These are phyloP conservation scores for Drosophila kikkawai DNA, from an alignment of 1,140 invertebrate species.

Conservation along the genomic window DNA sequence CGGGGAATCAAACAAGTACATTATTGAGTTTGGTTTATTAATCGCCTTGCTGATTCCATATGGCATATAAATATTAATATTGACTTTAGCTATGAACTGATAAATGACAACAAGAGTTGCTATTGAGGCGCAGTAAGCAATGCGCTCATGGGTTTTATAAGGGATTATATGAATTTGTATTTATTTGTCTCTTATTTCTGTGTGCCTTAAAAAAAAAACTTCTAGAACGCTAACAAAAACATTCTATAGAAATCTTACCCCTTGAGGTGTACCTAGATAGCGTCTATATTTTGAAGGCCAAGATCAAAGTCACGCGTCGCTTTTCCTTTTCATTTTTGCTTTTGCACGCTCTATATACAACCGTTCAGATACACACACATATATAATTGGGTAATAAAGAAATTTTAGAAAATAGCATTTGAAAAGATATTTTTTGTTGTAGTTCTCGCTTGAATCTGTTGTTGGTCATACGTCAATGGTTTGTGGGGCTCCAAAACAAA, in stretches of 20 bases:
- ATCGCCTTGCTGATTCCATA: constrained; percentile 5
- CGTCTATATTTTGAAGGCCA: constrained; percentile 70
- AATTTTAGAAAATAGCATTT: constrained; percentile 41
- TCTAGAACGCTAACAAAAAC: neutral
- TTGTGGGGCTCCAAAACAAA: constrained; percentile 13
- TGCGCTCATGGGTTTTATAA: neutral
- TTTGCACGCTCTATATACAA: constrained; percentile 38
- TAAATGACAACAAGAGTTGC: neutral
- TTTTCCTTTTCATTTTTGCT: constrained; percentile 19
- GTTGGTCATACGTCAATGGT: constrained; percentile 51
- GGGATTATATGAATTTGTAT: neutral
- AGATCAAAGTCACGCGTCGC: constrained; percentile 75
- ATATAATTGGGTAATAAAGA: constrained; percentile 25
- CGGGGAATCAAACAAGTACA: neutral
- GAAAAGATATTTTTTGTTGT: constrained; percentile 26
- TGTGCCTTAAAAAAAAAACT: neutral
- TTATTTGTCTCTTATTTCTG: neutral
- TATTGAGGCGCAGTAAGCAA: neutral
- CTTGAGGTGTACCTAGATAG: constrained; percentile 2
- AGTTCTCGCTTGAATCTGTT: constrained; percentile 15
- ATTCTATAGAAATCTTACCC: neutral
- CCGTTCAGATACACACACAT: constrained; percentile 5
- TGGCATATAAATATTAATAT: constrained; percentile 4
- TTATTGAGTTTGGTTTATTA: constrained; percentile 10
- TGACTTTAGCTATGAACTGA: neutral